Conservation (phyloP, 2,888 invertebrate species). For the Blomia tropicalis region DNA sequence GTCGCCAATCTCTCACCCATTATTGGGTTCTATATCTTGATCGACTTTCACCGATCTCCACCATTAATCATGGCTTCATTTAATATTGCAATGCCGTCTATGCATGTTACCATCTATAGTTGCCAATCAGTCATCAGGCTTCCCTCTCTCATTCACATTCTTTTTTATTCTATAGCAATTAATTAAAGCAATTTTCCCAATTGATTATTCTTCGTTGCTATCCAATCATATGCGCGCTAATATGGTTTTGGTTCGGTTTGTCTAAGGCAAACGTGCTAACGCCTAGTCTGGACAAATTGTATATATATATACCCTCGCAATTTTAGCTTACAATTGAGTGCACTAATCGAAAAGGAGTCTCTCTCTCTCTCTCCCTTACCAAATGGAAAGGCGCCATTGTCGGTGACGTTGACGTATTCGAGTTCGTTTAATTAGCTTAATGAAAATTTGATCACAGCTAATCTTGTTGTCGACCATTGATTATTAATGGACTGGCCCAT, state of each 20-base stretch:
- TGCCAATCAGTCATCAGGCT: not conserved
- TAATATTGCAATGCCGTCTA: not conserved
- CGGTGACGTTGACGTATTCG: not conserved
- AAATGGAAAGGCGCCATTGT: not conserved
- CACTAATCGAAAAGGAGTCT: not conserved
- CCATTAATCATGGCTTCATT: not conserved
- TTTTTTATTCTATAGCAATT: slow-evolving; percentile 6
- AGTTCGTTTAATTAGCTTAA: slow-evolving; percentile 5
- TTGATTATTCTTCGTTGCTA: not conserved
- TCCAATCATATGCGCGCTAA: not conserved
- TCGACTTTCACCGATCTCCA: too few species aligned
- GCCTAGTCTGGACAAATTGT: not conserved
- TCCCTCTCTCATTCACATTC: not conserved
- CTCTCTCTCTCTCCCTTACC: not conserved
- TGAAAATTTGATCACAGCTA: slow-evolving; percentile 13
- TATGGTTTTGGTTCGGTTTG: not conserved
- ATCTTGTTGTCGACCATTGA: too few species aligned
- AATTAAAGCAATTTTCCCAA: slow-evolving; percentile 7
- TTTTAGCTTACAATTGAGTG: not conserved
- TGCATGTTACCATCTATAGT: not conserved
- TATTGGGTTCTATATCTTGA: too few species aligned
- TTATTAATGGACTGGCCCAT: too few species aligned
- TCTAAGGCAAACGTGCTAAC: not conserved
- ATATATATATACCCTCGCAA: not conserved
- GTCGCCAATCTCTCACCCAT: not conserved